A percentile compares a stretch with the other conserved stretches of the same genome.
These are phyloP conservation scores for Hedya salicella DNA, from an alignment of 2,888 invertebrate genomes.

Conservation along the genomic window DNA sequence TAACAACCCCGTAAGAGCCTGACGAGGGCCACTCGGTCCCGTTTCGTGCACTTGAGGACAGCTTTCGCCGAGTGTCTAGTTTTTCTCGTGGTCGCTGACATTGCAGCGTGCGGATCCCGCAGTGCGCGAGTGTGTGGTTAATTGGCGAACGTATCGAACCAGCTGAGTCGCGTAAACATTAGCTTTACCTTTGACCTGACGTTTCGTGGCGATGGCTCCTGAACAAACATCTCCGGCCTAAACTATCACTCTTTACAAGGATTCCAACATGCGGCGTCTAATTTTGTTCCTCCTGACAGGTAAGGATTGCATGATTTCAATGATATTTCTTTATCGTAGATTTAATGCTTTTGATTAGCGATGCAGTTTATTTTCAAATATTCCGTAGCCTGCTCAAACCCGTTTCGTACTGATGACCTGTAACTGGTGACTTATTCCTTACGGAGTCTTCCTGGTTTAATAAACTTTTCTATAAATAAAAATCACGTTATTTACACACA, in stretches of 20 bases:
- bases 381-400: conserved; percentile 30
- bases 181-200: conserved; percentile 60
- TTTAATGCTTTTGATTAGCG: conserved; percentile 13
- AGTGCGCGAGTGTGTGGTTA: conserved; percentile 84
- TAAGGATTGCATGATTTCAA: conserved; percentile 54
- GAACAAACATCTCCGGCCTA: conserved; percentile 60
- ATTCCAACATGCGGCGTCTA: conserved; percentile 73
- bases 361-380: conserved; percentile 35
- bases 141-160: conserved; percentile 77
- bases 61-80: conserved; percentile 78
- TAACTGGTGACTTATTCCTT: conserved; percentile 16
- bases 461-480: conserved; percentile 1
- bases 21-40: conserved; percentile 52
- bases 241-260: conserved; percentile 56
- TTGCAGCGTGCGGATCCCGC: conserved; percentile 83
- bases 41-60: conserved; percentile 58
- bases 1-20: conserved; percentile 53
- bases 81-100: conserved; percentile 83
- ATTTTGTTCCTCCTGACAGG: conserved; percentile 77
- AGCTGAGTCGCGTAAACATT: conserved; percentile 83
- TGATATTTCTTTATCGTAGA: neutral
- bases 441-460: conserved; percentile 11
- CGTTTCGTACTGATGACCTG: conserved; percentile 28
- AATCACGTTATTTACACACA: neutral
- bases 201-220: conserved; percentile 69